A percentile compares a stretch with the other conserved stretches of the same genome.
These are phyloP conservation scores for Dallia pectoralis DNA, from an alignment of 2,797 vertebrate genomes.

Conservation along the genomic window DNA sequence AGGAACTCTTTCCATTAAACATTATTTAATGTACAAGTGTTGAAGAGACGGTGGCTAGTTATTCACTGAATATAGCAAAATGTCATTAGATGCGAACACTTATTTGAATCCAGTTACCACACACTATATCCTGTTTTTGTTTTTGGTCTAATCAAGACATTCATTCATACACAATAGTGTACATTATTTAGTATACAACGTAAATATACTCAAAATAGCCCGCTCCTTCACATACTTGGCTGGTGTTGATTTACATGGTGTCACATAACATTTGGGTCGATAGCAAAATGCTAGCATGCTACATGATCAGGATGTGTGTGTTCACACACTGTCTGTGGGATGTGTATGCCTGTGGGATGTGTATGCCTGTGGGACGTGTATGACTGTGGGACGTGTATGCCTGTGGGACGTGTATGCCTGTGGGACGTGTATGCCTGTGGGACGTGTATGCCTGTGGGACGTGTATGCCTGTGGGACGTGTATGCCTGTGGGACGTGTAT, in stretches of 20 bases:
- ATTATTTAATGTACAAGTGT: too few species aligned
- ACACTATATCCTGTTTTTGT: too few species aligned
- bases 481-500: neutral
- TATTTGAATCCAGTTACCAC: too few species aligned
- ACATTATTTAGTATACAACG: neutral
- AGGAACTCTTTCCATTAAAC: too few species aligned
- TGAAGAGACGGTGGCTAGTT: too few species aligned
- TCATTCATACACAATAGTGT: neutral
- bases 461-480: neutral
- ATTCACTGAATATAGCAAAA: too few species aligned
- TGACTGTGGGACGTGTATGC: too few species aligned
- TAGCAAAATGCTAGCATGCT: neutral
- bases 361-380: neutral
- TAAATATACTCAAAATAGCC: neutral
- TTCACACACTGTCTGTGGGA: too few species aligned
- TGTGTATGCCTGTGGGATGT: neutral
- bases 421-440: neutral
- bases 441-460: neutral
- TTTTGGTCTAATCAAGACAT: too few species aligned
- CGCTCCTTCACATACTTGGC: neutral
- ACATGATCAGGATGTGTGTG: neutral
- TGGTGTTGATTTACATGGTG: neutral
- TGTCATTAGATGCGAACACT: too few species aligned
- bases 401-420: neutral
- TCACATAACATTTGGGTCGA: neutral